Evolutionary conservation across 2,888 invertebrate species (phyloP).

Genomic region (Lithophane socia): DNA sequence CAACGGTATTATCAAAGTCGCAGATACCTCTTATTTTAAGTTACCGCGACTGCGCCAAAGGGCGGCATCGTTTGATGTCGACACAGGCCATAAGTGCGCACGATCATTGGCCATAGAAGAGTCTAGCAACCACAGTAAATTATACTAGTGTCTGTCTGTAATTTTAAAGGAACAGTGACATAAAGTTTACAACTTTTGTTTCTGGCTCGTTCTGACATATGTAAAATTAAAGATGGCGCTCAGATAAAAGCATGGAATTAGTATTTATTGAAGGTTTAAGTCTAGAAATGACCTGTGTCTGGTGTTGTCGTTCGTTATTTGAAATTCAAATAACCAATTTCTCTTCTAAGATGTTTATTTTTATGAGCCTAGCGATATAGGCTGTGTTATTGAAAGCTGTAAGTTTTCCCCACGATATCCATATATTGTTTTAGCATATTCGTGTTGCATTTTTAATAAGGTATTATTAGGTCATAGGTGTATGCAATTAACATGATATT

Average conservation of each 20-base stretch:
- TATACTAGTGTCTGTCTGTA: not conserved
- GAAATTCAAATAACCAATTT: not conserved
- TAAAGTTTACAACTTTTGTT: constrained; percentile 21
- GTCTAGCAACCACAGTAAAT: not conserved
- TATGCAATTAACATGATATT: not conserved
- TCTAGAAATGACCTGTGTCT: constrained; percentile 7
- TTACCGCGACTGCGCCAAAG: constrained; percentile 35
- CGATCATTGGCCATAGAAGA: constrained; percentile 33
- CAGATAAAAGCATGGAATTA: too few species aligned
- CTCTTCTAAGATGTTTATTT: not conserved
- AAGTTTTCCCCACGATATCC: not conserved
- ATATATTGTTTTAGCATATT: too few species aligned
- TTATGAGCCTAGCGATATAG: constrained; percentile 7
- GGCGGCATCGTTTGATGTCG: constrained; percentile 61
- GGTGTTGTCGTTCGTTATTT: constrained; percentile 5
- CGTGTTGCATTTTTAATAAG: too few species aligned
- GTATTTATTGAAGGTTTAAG: too few species aligned
- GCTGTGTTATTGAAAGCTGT: not conserved
- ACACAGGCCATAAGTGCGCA: constrained; percentile 40
- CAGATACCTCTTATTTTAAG: constrained; percentile 40
- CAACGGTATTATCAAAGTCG: constrained; percentile 35
- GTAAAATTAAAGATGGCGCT: not conserved
- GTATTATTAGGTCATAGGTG: too few species aligned
- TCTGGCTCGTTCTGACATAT: too few species aligned
- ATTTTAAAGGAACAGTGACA: not conserved